These are phyloP conservation scores for Drosophila ercepeae DNA, from an alignment of 1,140 invertebrate genomes.

Conservation along the genomic window DNA sequence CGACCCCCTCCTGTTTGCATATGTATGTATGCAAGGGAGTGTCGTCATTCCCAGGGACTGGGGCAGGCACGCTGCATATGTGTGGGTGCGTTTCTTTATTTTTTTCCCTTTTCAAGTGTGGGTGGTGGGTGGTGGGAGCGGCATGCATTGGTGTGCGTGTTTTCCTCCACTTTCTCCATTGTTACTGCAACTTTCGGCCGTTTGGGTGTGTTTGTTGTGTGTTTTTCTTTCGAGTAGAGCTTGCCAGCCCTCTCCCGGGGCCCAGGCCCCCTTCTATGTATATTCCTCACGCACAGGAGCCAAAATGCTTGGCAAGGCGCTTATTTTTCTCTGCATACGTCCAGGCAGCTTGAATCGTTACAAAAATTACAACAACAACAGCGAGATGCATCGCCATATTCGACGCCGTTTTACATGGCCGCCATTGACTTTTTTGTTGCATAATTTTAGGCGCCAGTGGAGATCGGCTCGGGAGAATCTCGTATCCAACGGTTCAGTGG, in stretches of 20 bases:
- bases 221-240: background rate
- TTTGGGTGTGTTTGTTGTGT: background rate
- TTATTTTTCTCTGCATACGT: constrained; percentile 1
- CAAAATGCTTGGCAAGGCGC: background rate
- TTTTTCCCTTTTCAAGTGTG: background rate
- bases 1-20: background rate
- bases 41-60: background rate
- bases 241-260: background rate
- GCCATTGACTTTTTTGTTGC: background rate
- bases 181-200: background rate
- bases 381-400: background rate
- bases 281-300: background rate
- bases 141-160: constrained; percentile 4
- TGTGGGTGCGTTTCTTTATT: constrained; percentile 9
- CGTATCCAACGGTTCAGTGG: background rate
- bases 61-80: background rate
- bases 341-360: constrained; percentile 1
- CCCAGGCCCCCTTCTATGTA: background rate
- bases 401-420: background rate
- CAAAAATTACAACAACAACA: background rate
- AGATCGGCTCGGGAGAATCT: background rate
- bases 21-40: background rate
- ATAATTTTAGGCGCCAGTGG: constrained; percentile 7
- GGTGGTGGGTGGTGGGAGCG: background rate
- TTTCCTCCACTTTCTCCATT: background rate